Evolutionary conservation across 2,888 invertebrate species (phyloP).

Genomic region (Aethes cnicana): DNA sequence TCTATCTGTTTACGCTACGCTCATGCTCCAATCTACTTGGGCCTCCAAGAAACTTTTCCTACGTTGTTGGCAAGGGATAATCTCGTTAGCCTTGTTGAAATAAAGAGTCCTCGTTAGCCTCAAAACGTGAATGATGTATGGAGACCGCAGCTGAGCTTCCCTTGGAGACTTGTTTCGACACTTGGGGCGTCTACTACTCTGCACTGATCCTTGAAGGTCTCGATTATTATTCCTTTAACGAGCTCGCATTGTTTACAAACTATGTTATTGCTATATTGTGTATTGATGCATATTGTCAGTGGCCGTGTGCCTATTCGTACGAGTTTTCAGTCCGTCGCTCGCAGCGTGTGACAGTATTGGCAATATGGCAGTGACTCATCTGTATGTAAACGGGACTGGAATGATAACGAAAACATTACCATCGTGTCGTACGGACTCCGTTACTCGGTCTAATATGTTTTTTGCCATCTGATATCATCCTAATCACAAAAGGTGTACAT

Average conservation of each 20-base stretch:
- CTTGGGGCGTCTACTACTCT: neutral
- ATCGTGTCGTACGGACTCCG: slow-evolving; percentile 16
- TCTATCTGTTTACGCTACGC: no score
- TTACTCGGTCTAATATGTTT: slow-evolving; percentile 8
- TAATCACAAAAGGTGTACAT: slow-evolving; percentile 15
- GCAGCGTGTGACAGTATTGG: slow-evolving; percentile 17
- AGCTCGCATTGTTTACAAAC: neutral
- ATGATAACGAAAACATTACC: slow-evolving; percentile 26
- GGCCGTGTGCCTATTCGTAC: slow-evolving; percentile 13
- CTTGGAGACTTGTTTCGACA: slow-evolving; percentile 14
- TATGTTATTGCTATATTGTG: slow-evolving; percentile 14
- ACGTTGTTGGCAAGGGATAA: neutral
- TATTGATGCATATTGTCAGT: slow-evolving; percentile 7
- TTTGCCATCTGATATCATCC: slow-evolving; percentile 24
- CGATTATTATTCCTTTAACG: neutral
- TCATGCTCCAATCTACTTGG: no score
- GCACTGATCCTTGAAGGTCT: neutral
- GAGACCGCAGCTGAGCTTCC: neutral
- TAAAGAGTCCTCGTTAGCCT: slow-evolving; percentile 16
- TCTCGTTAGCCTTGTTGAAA: slow-evolving; percentile 12
- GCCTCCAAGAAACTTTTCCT: no score
- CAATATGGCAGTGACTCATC: slow-evolving; percentile 17
- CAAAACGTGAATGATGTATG: slow-evolving; percentile 4
- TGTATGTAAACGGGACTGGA: slow-evolving; percentile 8
- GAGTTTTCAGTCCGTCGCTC: neutral